Base-by-base conservation (phyloP, 2,888 invertebrate species). In the Sphaeridia pumilis region DNA sequence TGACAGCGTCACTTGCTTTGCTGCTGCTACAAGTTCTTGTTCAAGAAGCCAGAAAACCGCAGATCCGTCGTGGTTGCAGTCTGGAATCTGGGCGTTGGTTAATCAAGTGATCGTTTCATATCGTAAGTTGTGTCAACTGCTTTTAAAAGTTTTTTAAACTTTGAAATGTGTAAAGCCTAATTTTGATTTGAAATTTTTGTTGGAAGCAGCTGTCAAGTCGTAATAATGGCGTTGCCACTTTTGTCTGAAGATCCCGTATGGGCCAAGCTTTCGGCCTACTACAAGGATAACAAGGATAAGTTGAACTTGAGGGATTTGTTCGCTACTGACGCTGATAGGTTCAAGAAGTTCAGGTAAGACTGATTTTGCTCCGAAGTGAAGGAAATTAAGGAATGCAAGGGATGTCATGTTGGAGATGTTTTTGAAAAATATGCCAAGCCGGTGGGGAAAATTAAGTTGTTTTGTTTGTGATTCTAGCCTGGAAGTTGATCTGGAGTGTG, bases 281-380 rank as follows among this genome's bases (percentile, higher is more conserved):
- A 80, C 69, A 74, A 83, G 61, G 72, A 74, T 7, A 80, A 83
- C 68, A 84, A 82, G 14, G 74, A 78, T 25, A 81, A 81, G 66
- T 76, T 95, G 41, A 83, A 86, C 67, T 87, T 97, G 67, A 78
- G 78, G 59, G 78, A 87, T 58, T 73, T 94, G 65, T 95, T 97
- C 69, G 76, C 80, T 60, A 74, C 81, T 64, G 87, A 95, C 71
- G 73, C 83, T 0, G 74, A 79, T 27, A 80, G 97, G 56, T 95
- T 95, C 69, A 75, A 84, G 47, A 89, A 88, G 71, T 90, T 81
- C 75, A 92, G 88, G 94, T 93, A 74, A 27, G 34, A n/a, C n/a
- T n/a, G n/a, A n/a, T 28, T 46, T 52, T 28, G 5, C 25, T 24
- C 25, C 21, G 17, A 26, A 17, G 17, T 45, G 7, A 25, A n/a